Evolutionary conservation across 1,140 invertebrate species (phyloP).

Genomic region (Dufourea novaeangliae): DNA sequence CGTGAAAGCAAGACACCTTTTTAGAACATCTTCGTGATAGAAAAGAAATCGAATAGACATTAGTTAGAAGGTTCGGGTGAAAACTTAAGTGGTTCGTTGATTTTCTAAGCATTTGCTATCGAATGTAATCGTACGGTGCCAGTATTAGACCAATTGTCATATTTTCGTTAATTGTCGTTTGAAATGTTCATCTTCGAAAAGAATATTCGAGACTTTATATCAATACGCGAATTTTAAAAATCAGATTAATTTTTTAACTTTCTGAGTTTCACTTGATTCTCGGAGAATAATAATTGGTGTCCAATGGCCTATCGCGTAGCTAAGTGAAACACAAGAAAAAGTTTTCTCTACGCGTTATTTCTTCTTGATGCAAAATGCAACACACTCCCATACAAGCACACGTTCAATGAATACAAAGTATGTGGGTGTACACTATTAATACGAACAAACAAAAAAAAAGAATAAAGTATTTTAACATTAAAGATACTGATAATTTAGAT

Average conservation of each 20-base stretch:
- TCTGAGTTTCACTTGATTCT: not conserved
- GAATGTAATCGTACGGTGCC: not conserved
- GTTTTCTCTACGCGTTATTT: conserved; percentile 26
- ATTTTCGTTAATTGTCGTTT: not conserved
- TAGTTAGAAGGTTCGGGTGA: not conserved
- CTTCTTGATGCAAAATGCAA: not conserved
- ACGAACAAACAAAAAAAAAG: conserved; percentile 12
- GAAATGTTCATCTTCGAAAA: not conserved
- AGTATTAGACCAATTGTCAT: not conserved
- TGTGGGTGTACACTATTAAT: conserved; percentile 3
- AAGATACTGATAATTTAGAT: conserved; percentile 24
- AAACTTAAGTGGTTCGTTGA: not conserved
- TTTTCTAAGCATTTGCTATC: not conserved
- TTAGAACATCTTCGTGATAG: not conserved
- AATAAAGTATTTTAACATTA: conserved; percentile 52
- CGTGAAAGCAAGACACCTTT: not conserved
- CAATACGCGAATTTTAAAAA: not conserved
- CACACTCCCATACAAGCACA: conserved; percentile 4
- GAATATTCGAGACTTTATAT: not conserved
- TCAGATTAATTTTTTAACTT: too few relatives aligned
- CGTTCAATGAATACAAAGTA: conserved; percentile 10
- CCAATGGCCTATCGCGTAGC: conserved; percentile 55
- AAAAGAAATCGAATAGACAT: not conserved
- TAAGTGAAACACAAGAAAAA: not conserved
- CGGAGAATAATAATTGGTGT: not conserved